Evolutionary conservation across 2,113 vertebrate genomes (phyloP), one percentile per base, ranked within the genome.

Genomic region (Formicarius rufipectus): DNA sequence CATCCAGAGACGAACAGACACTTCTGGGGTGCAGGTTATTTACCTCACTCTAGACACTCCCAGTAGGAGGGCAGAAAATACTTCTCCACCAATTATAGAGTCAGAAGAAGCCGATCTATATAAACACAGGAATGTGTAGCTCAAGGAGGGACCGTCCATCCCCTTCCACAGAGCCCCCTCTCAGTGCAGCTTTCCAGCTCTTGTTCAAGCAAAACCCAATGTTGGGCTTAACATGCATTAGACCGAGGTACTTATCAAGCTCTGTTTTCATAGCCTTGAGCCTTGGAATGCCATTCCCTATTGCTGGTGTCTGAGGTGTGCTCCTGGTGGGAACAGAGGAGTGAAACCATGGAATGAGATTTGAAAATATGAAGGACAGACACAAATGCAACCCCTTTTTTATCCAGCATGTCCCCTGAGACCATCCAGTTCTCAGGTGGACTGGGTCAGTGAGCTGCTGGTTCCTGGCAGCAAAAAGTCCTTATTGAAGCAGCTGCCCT

Each of bases 281-380:
- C 23, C 42, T 45, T 62, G 42, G 37, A 30, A 47, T 39, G 37
- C 4, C 20, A 22, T 42, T 90, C 12, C 20, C 50, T 53, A 15
- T 12, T 10, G 19, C 24, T 39, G 20, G 3, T 0, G 3, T 62
- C 5, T 21, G 52, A 90, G 33, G 45, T 5, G 3, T 0, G 0
- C 49, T 88, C 47, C 35, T 45, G 33, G 7, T 23, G 56, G 37
- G 31, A 66, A 81, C 5, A 40, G 23, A 59, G 14, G 8, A 84
- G 50, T 0, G 3, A 60, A 91, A 74, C 4, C 37, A 62, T 23
- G 22, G n/a, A 55, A 33, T 9, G 18, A 76, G n/a, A n/a, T 35
- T 20, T 76, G 71, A 58, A 85, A 75, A 45, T 10, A 64, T 2
- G 1, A 63, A 80, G 5, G 14, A 49, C 62, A 93, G 78, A n/a